Base-by-base conservation (phyloP, 1,140 invertebrate genomes). In the Drosophila suzukii region DNA sequence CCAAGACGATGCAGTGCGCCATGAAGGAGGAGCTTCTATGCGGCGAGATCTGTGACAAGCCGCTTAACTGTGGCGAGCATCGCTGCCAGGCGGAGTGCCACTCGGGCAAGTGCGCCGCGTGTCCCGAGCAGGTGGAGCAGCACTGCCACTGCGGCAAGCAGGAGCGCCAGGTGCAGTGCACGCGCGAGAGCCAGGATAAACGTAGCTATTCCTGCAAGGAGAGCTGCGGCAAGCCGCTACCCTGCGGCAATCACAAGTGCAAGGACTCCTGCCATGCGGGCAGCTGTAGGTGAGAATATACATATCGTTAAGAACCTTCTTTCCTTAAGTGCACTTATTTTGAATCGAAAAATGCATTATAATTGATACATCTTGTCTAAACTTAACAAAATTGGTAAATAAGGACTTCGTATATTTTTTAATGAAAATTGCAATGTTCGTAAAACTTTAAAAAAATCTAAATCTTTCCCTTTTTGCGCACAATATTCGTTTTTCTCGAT, bases 201-300 rank as follows among this genome's bases (percentile, higher is more conserved):
- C 73, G 67, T 8, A 75, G 72, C 43, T 96, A 94, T 83, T 93
- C 93, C 13, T 98, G 97, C 93, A 95, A 94, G 46, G 93, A 94
- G 50, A 90, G 93, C 30, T 98, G 97, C 93, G 93, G 93, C 17
- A 95, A 95, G 80, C 82, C 93, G 24, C 93, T 98, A 36, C 92
- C 93, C 13, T 98, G 97, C 93, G 95, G 95, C 24, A 95, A 96
- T 90, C 98, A 98, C 92, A 94, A 94, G 47, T 98, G 97, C 92
- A 91, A 93, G 53, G 93, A 94, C 65, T 85, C 92, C 0, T 98
- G 97, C 91, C 97, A 98, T 92, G 91, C 93, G 32, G 96, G 94
- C 46, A 91, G 93, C 10, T 96, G 95, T 83, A 88, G 67, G 67
- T 71, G 10, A 66, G 57, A 30, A 56, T 41, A 17, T 10, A 34